phyloP scores from a whole-genome alignment of 1,140 invertebrate genomes.

The Atta colombica region DNA sequence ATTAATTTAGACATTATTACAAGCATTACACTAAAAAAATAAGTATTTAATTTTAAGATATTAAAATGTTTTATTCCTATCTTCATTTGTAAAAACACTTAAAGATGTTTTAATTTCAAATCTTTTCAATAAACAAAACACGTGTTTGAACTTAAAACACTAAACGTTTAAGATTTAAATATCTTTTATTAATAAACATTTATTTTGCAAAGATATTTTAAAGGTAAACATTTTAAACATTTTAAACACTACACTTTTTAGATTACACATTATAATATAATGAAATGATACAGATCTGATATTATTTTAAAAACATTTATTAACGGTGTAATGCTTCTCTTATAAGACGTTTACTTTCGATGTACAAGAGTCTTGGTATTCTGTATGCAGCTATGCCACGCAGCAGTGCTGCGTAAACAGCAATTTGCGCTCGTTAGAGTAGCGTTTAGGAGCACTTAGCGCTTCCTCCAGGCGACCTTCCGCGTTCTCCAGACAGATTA shows the following conservation, averaged over 20 bases:
- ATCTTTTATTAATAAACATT: too few relatives aligned
- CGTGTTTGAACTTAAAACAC: too few relatives aligned
- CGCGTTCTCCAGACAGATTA: conserved; percentile 67
- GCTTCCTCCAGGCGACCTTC: conserved; percentile 66
- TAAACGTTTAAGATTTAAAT: too few relatives aligned
- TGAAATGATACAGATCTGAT: not conserved
- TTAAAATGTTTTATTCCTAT: too few relatives aligned
- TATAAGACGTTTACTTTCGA: not conserved
- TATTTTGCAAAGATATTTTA: too few relatives aligned
- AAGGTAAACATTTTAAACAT: too few relatives aligned
- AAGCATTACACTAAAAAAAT: too few relatives aligned
- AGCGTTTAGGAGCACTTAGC: conserved; percentile 78
- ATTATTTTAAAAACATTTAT: not conserved
- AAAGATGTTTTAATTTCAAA: too few relatives aligned
- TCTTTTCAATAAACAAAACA: too few relatives aligned
- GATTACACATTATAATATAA: not conserved
- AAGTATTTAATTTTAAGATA: too few relatives aligned
- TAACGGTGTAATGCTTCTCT: not conserved
- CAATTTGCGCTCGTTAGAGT: conserved; percentile 70
- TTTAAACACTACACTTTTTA: too few relatives aligned
- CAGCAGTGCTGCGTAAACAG: conserved; percentile 32
- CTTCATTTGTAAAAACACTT: too few relatives aligned
- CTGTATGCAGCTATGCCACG: conserved; percentile 17
- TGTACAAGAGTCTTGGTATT: not conserved
- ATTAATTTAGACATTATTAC: not conserved